Base-by-base conservation (phyloP, 2,888 invertebrate species). In the Heteromurus nitidus region DNA sequence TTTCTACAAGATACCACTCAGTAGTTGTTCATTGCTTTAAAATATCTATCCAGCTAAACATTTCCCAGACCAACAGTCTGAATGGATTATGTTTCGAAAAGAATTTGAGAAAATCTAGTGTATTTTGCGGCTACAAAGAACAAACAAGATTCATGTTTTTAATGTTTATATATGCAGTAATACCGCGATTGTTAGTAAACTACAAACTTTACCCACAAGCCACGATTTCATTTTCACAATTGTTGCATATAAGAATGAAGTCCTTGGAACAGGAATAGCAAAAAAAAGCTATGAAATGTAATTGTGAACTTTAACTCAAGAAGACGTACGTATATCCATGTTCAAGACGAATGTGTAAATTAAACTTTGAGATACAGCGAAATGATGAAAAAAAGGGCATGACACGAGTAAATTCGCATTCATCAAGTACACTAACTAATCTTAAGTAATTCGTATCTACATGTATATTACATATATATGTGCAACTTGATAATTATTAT, bases 401-500 rank as follows among this genome's bases (percentile, higher is more conserved):
- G 72, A 72, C 72, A 80, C 67, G 72, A 80, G n/a, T 20, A 62
- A 62, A 60, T 60, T 72, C 58, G 80, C 80, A 80, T 80, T 79
- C 62, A 67, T 80, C n/a, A 74, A 73, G 80, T 80, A 80, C 80
- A 80, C 73, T 80, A 68, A 80, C 73, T 73, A 68, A 68, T 80
- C 55, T 55, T 72, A 72, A 47, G 70, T 76, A 50, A 55, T 73
- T 73, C 72, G 67, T 73, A 58, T 42, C 70, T 73, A 55, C 13
- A 64, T 50, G 62, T 50, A 77, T 72, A 76, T 68, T 60, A 65
- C 26, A 55, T 22, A 60, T 28, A 50, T 55, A 62, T 70, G 74
- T 80, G 73, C 80, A 80, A 80, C 80, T 80, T 74, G 58, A 80
- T 74, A 74, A 80, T 68, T 73, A 74, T 74, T 81, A 74, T 81